A percentile compares a stretch with the other conserved stretches of the same genome.
These are phyloP conservation scores for Parelbella ahira DNA, from an alignment of 2,888 invertebrate genomes.

Conservation along the genomic window DNA sequence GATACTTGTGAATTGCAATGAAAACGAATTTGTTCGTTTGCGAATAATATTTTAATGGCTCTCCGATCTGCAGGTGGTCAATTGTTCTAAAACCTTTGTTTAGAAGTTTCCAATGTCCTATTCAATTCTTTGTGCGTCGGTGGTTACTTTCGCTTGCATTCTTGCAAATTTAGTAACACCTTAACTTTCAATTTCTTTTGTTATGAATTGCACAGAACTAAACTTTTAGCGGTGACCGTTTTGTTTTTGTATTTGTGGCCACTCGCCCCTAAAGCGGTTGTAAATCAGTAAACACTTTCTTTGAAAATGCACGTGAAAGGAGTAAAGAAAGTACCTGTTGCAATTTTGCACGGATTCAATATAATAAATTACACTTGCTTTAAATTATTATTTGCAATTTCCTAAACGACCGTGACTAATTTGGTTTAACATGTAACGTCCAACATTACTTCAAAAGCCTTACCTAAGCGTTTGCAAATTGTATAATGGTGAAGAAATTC, in stretches of 20 bases:
- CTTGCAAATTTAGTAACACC: slow-evolving; percentile 54
- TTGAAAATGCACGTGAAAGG: slow-evolving; percentile 38
- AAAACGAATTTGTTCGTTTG: slow-evolving; percentile 60
- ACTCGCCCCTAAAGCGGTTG: slow-evolving; percentile 51
- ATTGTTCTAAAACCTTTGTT: slow-evolving; percentile 46
- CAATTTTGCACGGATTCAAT: slow-evolving; percentile 51
- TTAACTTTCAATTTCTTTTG: slow-evolving; percentile 43
- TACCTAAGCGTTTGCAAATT: no score
- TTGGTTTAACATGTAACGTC: neutral
- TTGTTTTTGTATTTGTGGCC: slow-evolving; percentile 62
- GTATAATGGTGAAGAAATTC: no score
- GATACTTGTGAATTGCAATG: slow-evolving; percentile 38
- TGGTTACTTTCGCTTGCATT: slow-evolving; percentile 67
- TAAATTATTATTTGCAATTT: slow-evolving; percentile 8
- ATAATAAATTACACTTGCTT: slow-evolving; percentile 13
- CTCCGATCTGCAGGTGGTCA: slow-evolving; percentile 63
- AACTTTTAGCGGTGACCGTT: slow-evolving; percentile 24
- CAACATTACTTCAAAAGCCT: neutral
- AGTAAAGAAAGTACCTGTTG: slow-evolving; percentile 62
- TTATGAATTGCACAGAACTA: slow-evolving; percentile 33
- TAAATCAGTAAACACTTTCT: slow-evolving; percentile 70
- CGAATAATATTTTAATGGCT: slow-evolving; percentile 72
- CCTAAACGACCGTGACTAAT: slow-evolving; percentile 6
- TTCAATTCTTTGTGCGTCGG: slow-evolving; percentile 36
- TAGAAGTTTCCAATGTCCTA: slow-evolving; percentile 32